Base-by-base conservation (phyloP, 2,113 vertebrate genomes). In the Gobio gobio region DNA sequence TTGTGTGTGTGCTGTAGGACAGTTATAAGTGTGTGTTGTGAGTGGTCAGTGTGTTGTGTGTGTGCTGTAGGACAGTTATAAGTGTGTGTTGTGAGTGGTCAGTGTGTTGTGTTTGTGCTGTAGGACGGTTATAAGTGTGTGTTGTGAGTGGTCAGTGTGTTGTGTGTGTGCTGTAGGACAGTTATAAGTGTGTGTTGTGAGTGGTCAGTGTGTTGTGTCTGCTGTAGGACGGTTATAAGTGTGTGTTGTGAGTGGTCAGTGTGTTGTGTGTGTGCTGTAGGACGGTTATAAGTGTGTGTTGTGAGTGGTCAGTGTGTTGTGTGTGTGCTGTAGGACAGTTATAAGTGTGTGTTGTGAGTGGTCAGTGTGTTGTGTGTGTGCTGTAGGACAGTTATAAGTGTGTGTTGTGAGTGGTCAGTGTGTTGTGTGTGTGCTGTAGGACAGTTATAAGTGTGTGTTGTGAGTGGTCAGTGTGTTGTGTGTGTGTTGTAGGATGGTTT, bases 401-500 rank as follows among this genome's bases (percentile, higher is more conserved):
- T 29, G 29, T 29, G 2, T 29, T 29, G 29, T 29, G 29, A 29
- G 29, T 29, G 29, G 29, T 29, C 29, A 29, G 29, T 29, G 29
- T 29, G 29, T 29, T 29, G 29, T 29, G 29, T n/a, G n/a, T 81
- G 8, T 84, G 12, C 0, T 66, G 0, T 93, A 99, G 98, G 88
- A 54, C n/a, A n/a, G n/a, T n/a, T n/a, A 29, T 29, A 29, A 1
- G 29, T 29, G 29, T 29, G 29, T 29, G 2, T 29, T 29, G 29
- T 29, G 29, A 29, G 29, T 29, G 29, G 29, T 29, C 29, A 29
- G 29, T 29, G 29, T 29, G 29, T 29, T 29, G 29, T 29, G 29
- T 29, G 29, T 81, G 8, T 84, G 12, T 0, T 66, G 0, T 93
- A 99, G 98, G 88, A 54, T 51, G 94, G 95, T 76, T 99, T 99